Base-by-base conservation (phyloP, 1,140 invertebrate genomes). In the Bombus breviceps region DNA sequence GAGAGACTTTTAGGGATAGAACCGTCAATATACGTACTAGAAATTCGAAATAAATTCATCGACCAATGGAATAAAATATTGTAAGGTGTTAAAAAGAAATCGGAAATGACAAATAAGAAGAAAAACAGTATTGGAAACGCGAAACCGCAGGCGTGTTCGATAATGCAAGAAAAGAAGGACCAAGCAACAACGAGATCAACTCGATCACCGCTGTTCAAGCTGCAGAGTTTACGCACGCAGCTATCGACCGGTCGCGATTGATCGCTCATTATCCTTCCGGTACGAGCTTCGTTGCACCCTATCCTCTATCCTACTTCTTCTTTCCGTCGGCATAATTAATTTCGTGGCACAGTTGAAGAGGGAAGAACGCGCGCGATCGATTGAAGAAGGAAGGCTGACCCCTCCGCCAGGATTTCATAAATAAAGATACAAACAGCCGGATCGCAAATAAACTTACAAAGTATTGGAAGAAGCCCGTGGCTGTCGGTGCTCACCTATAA, bases 401-500 rank as follows among this genome's bases (percentile, higher is more conserved):
- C 78, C 43, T 37, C 32, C 25, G 73, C 15, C 68, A 64, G n/a
- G 47, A 74, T 85, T 85, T 85, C 79, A 81, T 85, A 85, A 85
- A 85, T 85, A 85, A 86, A 83, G 85, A 86, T 86, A 83, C 85
- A 68, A 75, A 75, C 62, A 66, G 80, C 77, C 79, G 79, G 80
- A 83, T 86, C 59, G 79, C 84, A 85, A 85, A 85, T 85, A 85
- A 85, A 85, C 79, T 85, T 77, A 83, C 81, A 83, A 86, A 86
- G 85, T 83, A 86, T 83, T 83, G 66, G 79, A 86, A 86, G 79
- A 83, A 86, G 73, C 80, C 85, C 72, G 73, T 83, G 85, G 80
- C 80, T 86, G 80, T 86, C 81, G 80, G 64, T 81, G 78, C 78
- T 66, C 78, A 22, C 78, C 79, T 64, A 81, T 86, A 83, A 83